Percentiles rank a stretch among this genome's conserved stretches.
Conservation (phyloP, 2,888 invertebrate species). For the Eurytoma californica region DNA sequence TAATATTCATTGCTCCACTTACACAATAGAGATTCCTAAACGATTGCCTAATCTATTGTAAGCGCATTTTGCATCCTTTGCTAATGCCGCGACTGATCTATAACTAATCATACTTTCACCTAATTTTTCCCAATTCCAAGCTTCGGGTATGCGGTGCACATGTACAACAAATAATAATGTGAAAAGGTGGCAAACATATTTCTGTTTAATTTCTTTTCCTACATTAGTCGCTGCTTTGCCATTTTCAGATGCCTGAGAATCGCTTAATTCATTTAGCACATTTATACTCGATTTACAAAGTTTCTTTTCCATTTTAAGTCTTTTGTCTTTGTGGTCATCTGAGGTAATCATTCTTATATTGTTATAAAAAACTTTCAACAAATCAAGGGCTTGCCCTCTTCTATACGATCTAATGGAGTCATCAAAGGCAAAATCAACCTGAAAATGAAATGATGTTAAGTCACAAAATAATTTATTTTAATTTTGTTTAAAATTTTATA, state of each 20-base stretch:
- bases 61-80: constrained; percentile 74
- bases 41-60: constrained; percentile 75
- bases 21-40: constrained; percentile 70
- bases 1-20: constrained; percentile 51
- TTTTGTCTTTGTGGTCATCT: constrained; percentile 71
- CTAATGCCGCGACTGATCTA: constrained; percentile 70
- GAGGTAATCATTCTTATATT: constrained; percentile 78
- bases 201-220: constrained; percentile 76
- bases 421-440: constrained; percentile 79
- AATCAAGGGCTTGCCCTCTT: constrained; percentile 82
- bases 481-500: too few relatives aligned
- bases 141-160: constrained; percentile 65
- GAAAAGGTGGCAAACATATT: constrained; percentile 78
- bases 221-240: constrained; percentile 47
- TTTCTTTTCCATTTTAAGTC: constrained; percentile 74
- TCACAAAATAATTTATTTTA: not conserved
- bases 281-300: constrained; percentile 75
- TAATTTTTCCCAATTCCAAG: constrained; percentile 74
- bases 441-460: constrained; percentile 18
- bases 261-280: constrained; percentile 70
- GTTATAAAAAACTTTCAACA: constrained; percentile 81
- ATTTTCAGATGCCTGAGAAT: constrained; percentile 62
- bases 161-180: constrained; percentile 76
- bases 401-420: constrained; percentile 80
- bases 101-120: constrained; percentile 71